Evolutionary conservation across 2,113 vertebrate genomes (phyloP).

Genomic region (Elephas maximus): DNA sequence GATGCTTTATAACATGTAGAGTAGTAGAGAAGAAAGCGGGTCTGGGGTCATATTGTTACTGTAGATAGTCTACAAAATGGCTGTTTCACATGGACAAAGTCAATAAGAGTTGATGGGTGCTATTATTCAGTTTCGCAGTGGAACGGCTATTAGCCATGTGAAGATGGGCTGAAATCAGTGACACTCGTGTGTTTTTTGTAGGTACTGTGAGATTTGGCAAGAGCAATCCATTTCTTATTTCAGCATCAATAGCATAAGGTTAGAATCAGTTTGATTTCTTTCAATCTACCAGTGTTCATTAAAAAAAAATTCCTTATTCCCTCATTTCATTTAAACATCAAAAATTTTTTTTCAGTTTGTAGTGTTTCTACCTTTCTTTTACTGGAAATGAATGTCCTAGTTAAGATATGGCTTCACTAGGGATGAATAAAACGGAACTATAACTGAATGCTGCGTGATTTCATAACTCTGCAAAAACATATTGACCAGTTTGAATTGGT

Average conservation of each 20-base stretch:
- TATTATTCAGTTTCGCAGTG: not conserved
- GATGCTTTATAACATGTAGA: not conserved
- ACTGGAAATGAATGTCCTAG: not conserved
- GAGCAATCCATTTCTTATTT: not conserved
- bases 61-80: not conserved
- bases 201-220: not conserved
- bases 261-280: slow-evolving; percentile 42
- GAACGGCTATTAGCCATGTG: not conserved
- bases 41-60: not conserved
- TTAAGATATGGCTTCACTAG: not conserved
- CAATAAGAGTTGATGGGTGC: not conserved
- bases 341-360: not conserved
- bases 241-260: not conserved
- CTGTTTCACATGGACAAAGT: not conserved
- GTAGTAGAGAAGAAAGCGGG: not conserved
- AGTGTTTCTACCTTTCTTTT: not conserved
- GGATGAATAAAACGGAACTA: slow-evolving; percentile 60
- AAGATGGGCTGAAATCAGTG: not conserved
- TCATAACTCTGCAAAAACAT: slow-evolving; percentile 67
- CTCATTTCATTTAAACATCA: slow-evolving; percentile 33
- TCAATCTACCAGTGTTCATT: not conserved
- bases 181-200: not conserved
- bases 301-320: slow-evolving; percentile 17
- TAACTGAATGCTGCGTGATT: slow-evolving; percentile 62
- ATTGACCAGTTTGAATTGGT: slow-evolving; percentile 26